Evolutionary conservation across 2,888 invertebrate species (phyloP).

Genomic region (Cephus rjabovi): DNA sequence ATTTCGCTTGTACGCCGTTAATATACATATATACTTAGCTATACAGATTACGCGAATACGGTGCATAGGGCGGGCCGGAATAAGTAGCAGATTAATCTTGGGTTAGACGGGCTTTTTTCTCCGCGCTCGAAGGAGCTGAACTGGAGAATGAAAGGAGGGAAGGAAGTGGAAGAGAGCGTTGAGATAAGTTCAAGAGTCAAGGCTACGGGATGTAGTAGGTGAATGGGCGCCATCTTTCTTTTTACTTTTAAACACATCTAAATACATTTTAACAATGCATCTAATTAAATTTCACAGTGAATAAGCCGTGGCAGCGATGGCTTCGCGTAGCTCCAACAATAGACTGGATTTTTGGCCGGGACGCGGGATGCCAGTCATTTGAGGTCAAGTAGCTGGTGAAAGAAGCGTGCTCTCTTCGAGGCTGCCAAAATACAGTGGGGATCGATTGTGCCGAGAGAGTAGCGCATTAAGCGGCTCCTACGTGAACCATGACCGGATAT

Average conservation of each 20-base stretch:
- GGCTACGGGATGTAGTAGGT: background rate
- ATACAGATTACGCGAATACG: background rate
- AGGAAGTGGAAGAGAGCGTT: constrained; percentile 29
- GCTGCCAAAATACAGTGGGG: background rate
- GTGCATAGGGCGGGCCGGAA: background rate
- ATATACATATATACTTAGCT: background rate
- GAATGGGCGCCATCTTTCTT: background rate
- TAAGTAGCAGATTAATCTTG: background rate
- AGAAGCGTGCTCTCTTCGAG: background rate
- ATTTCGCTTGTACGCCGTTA: background rate
- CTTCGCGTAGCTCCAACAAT: constrained; percentile 19
- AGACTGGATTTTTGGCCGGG: constrained; percentile 18
- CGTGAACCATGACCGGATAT: background rate
- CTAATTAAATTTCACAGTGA: constrained; percentile 30
- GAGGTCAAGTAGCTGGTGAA: constrained; percentile 11
- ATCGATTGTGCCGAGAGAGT: background rate
- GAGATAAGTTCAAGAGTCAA: constrained; percentile 14
- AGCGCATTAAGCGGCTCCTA: background rate
- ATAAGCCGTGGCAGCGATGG: constrained; percentile 14
- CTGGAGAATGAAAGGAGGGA: constrained; percentile 35
- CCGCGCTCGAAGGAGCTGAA: constrained; percentile 26
- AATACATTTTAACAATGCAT: constrained; percentile 8
- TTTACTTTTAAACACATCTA: background rate
- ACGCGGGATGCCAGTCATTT: constrained; percentile 19
- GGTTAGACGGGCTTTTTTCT: constrained; percentile 30